Evolutionary conservation across 2,113 vertebrate genomes (phyloP).

Genomic region (Cyanoderma ruficeps): DNA sequence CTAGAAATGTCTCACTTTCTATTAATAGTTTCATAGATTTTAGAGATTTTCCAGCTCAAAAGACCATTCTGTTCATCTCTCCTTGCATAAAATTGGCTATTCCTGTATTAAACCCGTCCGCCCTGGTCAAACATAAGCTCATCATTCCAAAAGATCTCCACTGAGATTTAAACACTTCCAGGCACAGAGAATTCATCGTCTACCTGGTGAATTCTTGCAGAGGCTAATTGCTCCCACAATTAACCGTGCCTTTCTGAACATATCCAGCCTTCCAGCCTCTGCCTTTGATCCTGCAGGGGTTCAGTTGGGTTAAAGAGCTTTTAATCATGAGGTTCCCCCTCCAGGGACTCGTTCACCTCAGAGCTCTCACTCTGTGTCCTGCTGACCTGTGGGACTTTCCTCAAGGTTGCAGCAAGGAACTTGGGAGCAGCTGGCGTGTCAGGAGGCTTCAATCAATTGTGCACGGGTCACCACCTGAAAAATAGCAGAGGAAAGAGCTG

Average conservation of each 20-base stretch:
- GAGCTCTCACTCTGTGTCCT: not conserved
- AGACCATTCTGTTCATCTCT: conserved; percentile 10
- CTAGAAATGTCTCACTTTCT: conserved; percentile 38
- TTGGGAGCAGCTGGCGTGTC: not conserved
- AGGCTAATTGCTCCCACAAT: conserved; percentile 21
- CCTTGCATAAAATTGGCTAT: conserved; percentile 4
- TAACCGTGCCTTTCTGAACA: not conserved
- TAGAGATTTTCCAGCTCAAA: conserved; percentile 40
- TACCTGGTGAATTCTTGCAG: not conserved
- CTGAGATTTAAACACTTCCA: not conserved
- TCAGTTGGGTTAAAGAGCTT: not conserved
- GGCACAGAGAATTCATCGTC: not conserved
- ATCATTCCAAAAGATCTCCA: not conserved
- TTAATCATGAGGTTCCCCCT: not conserved
- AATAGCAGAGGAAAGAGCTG: not conserved
- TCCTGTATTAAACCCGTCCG: not conserved
- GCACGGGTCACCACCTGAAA: not conserved
- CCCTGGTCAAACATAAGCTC: not conserved
- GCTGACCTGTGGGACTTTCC: not conserved
- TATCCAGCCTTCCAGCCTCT: not conserved
- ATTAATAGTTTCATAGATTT: conserved; percentile 49
- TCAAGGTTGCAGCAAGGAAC: not conserved
- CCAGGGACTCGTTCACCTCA: not conserved
- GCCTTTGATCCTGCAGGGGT: conserved; percentile 7
- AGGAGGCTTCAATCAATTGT: not conserved